phyloP scores from a whole-genome alignment of 2,888 invertebrate species.

The Brachynemurus nebulosus region DNA sequence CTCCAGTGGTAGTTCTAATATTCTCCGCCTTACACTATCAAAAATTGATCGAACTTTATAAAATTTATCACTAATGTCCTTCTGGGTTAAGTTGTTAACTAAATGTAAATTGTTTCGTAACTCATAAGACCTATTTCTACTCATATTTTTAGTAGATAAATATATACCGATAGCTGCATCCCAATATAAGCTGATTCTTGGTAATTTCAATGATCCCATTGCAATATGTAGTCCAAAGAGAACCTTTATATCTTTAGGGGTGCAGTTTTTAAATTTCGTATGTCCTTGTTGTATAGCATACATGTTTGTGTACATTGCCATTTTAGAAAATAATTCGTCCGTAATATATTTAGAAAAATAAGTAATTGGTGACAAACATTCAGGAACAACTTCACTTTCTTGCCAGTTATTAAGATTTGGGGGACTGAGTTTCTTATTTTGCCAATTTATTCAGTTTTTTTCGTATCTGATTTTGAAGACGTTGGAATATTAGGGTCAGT shows the following conservation, averaged over 20 bases:
- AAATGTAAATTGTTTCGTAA: conserved; percentile 7
- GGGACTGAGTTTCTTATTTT: no score
- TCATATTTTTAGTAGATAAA: neutral
- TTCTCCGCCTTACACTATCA: conserved; percentile 14
- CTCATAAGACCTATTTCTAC: conserved; percentile 4
- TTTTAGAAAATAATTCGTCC: neutral
- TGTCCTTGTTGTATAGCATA: neutral
- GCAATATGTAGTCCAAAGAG: neutral
- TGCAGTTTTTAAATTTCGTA: neutral
- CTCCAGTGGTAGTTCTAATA: conserved; percentile 3
- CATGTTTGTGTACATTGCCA: neutral
- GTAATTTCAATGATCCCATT: neutral
- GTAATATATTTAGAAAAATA: neutral
- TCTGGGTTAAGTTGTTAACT: conserved; percentile 2
- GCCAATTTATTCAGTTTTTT: no score
- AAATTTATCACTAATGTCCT: conserved; percentile 8
- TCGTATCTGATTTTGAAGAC: no score
- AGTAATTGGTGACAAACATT: neutral
- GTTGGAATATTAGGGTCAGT: no score
- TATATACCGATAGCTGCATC: neutral
- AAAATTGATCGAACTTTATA: conserved; percentile 17
- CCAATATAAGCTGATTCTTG: neutral
- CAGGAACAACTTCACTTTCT: no score
- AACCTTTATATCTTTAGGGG: neutral
- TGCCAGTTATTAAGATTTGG: no score